phyloP scores from a whole-genome alignment of 1,140 invertebrate genomes.

The Centruroides vittatus region DNA sequence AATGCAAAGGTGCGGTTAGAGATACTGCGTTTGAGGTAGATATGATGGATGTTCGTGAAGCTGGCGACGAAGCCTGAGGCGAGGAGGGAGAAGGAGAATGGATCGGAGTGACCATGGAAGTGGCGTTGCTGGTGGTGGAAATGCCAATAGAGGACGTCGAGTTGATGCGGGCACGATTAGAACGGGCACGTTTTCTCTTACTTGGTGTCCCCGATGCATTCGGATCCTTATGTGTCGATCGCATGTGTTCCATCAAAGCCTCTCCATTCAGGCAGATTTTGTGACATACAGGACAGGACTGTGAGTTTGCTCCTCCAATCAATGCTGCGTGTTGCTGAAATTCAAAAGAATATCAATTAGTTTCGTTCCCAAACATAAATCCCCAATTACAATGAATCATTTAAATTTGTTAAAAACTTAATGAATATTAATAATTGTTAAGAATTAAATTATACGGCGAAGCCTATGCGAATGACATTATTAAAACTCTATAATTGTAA shows the following conservation, averaged over 20 bases:
- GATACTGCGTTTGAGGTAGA: not conserved
- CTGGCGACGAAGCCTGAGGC: not conserved
- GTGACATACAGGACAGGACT: constrained; percentile 72
- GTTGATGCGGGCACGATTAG: constrained; percentile 19
- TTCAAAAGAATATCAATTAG: constrained; percentile 24
- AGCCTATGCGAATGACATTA: too few relatives aligned
- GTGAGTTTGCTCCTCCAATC: constrained; percentile 66
- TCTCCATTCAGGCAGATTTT: constrained; percentile 83
- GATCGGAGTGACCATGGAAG: constrained; percentile 4
- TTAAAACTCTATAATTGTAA: too few relatives aligned
- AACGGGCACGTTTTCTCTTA: constrained; percentile 42
- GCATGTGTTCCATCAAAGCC: constrained; percentile 89
- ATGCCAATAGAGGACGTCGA: constrained; percentile 12
- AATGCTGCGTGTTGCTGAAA: constrained; percentile 86
- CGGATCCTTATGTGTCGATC: constrained; percentile 83
- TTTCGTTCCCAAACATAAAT: too few relatives aligned
- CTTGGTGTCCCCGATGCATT: constrained; percentile 72
- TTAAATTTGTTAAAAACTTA: too few relatives aligned
- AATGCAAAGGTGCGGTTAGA: not conserved
- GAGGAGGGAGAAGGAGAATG: constrained; percentile 7
- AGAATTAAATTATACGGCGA: too few relatives aligned
- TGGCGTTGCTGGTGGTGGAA: constrained; percentile 10
- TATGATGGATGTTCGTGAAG: constrained; percentile 3
- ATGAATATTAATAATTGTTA: too few relatives aligned
- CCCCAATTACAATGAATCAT: too few relatives aligned